A percentile compares a stretch with the other conserved stretches of the same genome.
These are phyloP conservation scores for Clarias platycephalus DNA, from an alignment of 2,797 vertebrate genomes.

Conservation along the genomic window DNA sequence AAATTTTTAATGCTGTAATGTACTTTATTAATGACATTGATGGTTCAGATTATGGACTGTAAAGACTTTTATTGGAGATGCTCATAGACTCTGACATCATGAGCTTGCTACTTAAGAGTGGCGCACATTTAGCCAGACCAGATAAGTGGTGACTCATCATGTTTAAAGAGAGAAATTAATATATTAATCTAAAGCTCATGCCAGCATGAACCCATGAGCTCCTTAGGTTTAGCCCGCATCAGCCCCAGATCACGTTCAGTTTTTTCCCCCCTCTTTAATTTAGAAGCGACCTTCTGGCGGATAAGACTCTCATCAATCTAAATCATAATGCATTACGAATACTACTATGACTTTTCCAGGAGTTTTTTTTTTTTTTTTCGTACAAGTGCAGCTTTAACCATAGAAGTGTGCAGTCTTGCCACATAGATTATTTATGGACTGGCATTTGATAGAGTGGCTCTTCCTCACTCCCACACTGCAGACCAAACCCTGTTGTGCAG, in stretches of 20 bases:
- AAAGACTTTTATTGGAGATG: conserved; percentile 50
- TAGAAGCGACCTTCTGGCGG: conserved; percentile 72
- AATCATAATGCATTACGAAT: conserved; percentile 69
- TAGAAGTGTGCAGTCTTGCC: conserved; percentile 64
- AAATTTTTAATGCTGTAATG: neutral
- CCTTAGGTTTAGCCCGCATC: conserved; percentile 66
- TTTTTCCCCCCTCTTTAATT: conserved; percentile 63
- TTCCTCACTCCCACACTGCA: conserved; percentile 68
- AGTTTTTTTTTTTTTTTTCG: conserved; percentile 47
- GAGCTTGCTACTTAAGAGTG: conserved; percentile 59
- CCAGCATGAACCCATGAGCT: conserved; percentile 59
- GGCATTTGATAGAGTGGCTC: conserved; percentile 74
- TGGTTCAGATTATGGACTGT: conserved; percentile 52
- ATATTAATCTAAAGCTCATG: conserved; percentile 66
- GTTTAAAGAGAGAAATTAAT: conserved; percentile 73
- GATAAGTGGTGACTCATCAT: conserved; percentile 74
- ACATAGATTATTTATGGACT: conserved; percentile 76
- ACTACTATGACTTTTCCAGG: conserved; percentile 70
- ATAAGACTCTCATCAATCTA: conserved; percentile 78
- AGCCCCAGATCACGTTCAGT: conserved; percentile 65
- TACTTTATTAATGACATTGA: conserved; percentile 47
- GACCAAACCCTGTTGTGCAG: conserved; percentile 66
- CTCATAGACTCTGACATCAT: conserved; percentile 59
- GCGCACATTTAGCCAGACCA: conserved; percentile 59
- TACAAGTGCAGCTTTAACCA: conserved; percentile 66